Base-by-base conservation (phyloP, 2,888 invertebrate genomes). In the Neuroscelio doddi region DNA sequence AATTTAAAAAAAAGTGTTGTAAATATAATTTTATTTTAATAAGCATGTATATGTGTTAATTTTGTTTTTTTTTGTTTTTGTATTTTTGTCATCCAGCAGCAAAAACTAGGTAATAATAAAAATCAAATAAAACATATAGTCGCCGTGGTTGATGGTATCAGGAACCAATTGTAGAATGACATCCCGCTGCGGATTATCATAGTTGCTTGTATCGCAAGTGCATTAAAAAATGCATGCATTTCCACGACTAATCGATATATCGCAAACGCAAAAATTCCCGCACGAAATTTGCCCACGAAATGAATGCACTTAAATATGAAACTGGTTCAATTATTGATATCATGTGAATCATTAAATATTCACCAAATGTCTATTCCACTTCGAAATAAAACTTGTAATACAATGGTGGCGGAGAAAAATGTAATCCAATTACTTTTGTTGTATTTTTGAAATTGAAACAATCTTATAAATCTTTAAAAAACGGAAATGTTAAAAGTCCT, bases 41-140 rank as follows among this genome's bases (percentile, higher is more conserved):
- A 5, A 21, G 5, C 21, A 21, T 21, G 21, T 21, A n/a, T n/a
- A n/a, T n/a, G n/a, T 27, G 29, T 14, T 34, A n/a, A n/a, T n/a
- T n/a, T n/a, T n/a, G n/a, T n/a, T n/a, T n/a, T n/a, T n/a, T n/a
- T n/a, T n/a, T n/a, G n/a, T n/a, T n/a, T n/a, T n/a, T n/a, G n/a
- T n/a, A n/a, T n/a, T n/a, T n/a, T n/a, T n/a, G n/a, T n/a, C n/a
- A n/a, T n/a, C n/a, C n/a, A n/a, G n/a, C n/a, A n/a, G n/a, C n/a
- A n/a, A n/a, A n/a, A n/a, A n/a, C n/a, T n/a, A n/a, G n/a, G 42
- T 15, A 26, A 5, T 5, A 75, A 75, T 73, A 75, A 73, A 69
- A 71, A 78, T 77, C 75, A 71, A 75, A 75, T 76, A 71, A 71
- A 68, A 64, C 21, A 36, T 15, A 39, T 17, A 27, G 9, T 32